Base-by-base conservation (phyloP, 1,140 invertebrate genomes). In the Campoletis sonorensis region DNA sequence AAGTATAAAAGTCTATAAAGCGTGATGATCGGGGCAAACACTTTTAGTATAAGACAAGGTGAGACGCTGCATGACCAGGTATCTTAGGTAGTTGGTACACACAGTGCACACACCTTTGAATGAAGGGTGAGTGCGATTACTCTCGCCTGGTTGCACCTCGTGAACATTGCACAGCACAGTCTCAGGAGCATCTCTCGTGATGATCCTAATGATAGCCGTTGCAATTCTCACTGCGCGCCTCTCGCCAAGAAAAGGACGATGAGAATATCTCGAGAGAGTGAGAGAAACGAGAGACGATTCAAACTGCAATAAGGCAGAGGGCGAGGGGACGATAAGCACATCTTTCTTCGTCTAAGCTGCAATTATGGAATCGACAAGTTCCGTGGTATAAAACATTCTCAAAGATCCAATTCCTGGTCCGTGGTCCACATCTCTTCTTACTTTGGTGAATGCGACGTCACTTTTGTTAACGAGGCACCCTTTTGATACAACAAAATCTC, bases 331-430 rank as follows among this genome's bases (percentile, higher is more conserved):
- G 33, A 71, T n/a, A 13, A 71, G 30, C 15, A 13, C 68, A 40
- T 71, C 68, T 71, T 37, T 37, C 68, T 33, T 68, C 64, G 21
- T 51, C 58, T 40, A 40, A 45, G 61, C 23, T 73, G 71, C 77
- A 83, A 83, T 83, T 83, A 80, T 79, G 40, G 73, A 83, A 83
- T 80, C 82, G 82, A 77, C 73, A 76, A 80, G 54, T 73, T 64
- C 78, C 61, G 21, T 27, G 27, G 37, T 40, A 45, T 49, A 61
- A 61, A 37, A 21, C 64, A 68, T 26, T 71, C 30, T 33, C 1
- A n/a, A 27, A 71, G 68, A n/a, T 15, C 67, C 49, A 4, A 7
- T 45, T 45, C 8, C 11, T 45, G 1, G 5, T 45, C 13, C 11
- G 11, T 45, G 40, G 54, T 58, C 4, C 21, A 23, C 5, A 21